Conservation (phyloP, 2,113 vertebrate species). For the Heterochromis multidens region DNA sequence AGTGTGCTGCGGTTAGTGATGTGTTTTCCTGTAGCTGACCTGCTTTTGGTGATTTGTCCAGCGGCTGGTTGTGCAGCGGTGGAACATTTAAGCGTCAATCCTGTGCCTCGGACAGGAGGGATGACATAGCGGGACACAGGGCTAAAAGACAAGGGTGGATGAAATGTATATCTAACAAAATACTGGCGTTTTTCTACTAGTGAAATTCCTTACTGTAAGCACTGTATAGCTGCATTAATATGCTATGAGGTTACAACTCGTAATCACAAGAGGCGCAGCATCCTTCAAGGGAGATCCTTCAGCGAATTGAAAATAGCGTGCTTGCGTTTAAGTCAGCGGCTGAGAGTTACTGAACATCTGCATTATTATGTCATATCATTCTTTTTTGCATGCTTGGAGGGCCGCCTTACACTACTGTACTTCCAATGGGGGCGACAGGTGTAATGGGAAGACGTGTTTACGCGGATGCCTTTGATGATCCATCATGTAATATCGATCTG, state of each 20-base stretch:
- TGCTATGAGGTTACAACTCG: not conserved
- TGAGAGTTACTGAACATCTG: not conserved
- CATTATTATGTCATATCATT: slow-evolving; percentile 36
- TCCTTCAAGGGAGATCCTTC: not conserved
- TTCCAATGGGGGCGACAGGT: slow-evolving; percentile 50
- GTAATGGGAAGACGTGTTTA: slow-evolving; percentile 58
- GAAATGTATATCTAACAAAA: not conserved
- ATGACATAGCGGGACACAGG: not conserved
- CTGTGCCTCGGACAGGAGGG: not conserved
- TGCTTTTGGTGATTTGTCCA: slow-evolving; percentile 25
- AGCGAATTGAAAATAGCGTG: not conserved
- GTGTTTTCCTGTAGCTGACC: slow-evolving; percentile 15
- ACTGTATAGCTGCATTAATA: not conserved
- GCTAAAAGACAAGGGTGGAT: not conserved
- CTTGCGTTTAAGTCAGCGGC: not conserved
- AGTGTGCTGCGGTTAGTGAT: not conserved
- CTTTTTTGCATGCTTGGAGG: not conserved
- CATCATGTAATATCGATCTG: slow-evolving; percentile 57
- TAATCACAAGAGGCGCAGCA: slow-evolving; percentile 8
- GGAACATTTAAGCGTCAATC: slow-evolving; percentile 43
- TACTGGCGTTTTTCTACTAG: not conserved
- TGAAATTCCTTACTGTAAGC: slow-evolving; percentile 1
- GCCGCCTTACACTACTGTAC: not conserved
- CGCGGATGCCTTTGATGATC: not conserved
- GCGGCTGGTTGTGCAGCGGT: slow-evolving; percentile 10